Evolutionary conservation across 2,113 vertebrate genomes (phyloP), one percentile per base, ranked within the genome.

Genomic region (Nicator chloris): DNA sequence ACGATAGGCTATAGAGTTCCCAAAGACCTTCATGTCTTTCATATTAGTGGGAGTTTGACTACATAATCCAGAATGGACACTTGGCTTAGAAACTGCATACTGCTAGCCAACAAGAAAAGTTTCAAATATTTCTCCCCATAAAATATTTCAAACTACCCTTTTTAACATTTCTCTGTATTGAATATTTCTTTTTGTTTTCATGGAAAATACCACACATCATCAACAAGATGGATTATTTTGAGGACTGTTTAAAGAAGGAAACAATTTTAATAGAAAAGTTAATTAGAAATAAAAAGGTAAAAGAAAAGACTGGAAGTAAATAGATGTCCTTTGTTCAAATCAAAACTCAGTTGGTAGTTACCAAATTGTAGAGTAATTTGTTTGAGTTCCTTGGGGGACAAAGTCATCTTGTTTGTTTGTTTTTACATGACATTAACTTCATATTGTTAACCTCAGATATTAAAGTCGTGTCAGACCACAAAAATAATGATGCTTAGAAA

Each of bases 101-200:
- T 89, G 49, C 35, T 50, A 61, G 88, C 84, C 91, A 82, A 49
- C 9, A 51, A 71, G 47, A 40, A 91, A 90, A 72, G 23, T 63
- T 93, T 90, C 50, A 75, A 33, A 33, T 81, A 90, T 77, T 95
- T 89, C 81, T 95, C 77, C 92, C 76, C 70, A 61, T 86, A 79
- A 86, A 85, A 60, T 76, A 60, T 79, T 89, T 86, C 44, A 70
- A 87, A 94, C 35, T 31, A 26, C 22, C 12, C 42, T 77, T 83
- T 40, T 75, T n/a, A 79, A 53, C 7, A 39, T 60, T 78, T 85
- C 37, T 85, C 30, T 54, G 16, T 35, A 81, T 39, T 73, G 40
- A 87, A 71, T 13, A 39, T 73, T 54, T 45, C 14, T 60, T 82
- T 75, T 78, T 53, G 40, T 68, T 73, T 72, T 65, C 40, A 35